Base-by-base conservation (phyloP, 2,113 vertebrate genomes). In the Sebastes schlegelii region DNA sequence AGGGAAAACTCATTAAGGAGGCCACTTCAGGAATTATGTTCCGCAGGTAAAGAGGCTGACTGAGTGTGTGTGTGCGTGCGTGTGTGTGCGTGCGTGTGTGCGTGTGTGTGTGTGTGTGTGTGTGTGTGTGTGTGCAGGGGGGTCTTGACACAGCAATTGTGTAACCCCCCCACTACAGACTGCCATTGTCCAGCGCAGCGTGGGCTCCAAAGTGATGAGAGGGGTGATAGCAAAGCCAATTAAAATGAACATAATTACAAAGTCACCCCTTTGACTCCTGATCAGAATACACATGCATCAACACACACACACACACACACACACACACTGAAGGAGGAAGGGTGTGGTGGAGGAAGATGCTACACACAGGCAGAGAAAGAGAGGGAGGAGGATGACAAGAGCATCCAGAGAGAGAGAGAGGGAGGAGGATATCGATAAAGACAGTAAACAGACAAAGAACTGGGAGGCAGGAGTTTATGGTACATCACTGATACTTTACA, bases 181-280 rank as follows among this genome's bases (percentile, higher is more conserved):
- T 81, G 89, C 91, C 92, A 93, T 91, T 92, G 95, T 95, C 94
- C 95, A 77, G 89, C 46, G 7, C 74, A 80, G 88, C 62, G 70
- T 92, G 89, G 90, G 91, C 91, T 91, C 89, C 77, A 86, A 79
- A 90, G 92, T 86, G 95, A 96, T 95, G 92, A 91, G 93, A 90
- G 80, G 74, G 79, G 77, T 93, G 95, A 96, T 96, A 95, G 94
- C 88, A 78, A 89, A 95, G 93, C 91, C 95, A 96, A 96, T 96
- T 96, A 96, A 95, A 95, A 95, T 91, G 93, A 95, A 96, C 93
- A 96, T 96, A 96, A 96, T 96, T 96, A 95, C 95, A 95, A 94
- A 95, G 94, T 95, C 93, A 94, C 93, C 94, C 91, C 88, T 92
- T 93, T 94, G 93, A 95, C 90, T 91, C 88, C 92, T 91, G 93